Conservation (phyloP, 2,113 vertebrate genomes). For the Glareola pratincola region DNA sequence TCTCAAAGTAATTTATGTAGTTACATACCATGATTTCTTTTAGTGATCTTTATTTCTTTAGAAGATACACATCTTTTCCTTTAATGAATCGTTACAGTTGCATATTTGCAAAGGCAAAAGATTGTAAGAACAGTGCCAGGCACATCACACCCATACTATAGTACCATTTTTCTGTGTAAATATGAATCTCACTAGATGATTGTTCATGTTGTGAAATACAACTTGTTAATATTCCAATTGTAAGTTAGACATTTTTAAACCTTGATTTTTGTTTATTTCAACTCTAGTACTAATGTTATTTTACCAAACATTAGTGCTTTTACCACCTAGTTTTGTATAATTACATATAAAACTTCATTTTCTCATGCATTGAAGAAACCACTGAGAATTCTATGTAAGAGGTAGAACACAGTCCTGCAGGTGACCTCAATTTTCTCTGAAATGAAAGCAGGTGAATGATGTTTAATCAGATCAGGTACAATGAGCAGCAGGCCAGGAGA, state of each 20-base stretch:
- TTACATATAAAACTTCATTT: background rate
- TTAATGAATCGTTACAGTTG: background rate
- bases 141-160: background rate
- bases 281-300: background rate
- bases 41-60: background rate
- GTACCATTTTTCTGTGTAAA: background rate
- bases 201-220: background rate
- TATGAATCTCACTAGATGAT: background rate
- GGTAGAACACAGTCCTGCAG: background rate
- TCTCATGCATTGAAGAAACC: background rate
- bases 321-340: background rate
- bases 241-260: background rate
- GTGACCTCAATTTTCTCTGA: background rate
- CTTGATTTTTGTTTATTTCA: background rate
- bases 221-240: background rate
- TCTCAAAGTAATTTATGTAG: background rate
- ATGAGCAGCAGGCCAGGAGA: background rate
- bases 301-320: background rate
- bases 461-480: background rate
- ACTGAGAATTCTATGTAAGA: background rate
- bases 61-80: background rate
- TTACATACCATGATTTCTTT: background rate
- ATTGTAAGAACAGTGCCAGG: background rate
- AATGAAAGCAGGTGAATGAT: background rate
- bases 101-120: background rate